phyloP scores from a whole-genome alignment of 2,797 vertebrate genomes.

The Pseudochaenichthys georgianus region DNA sequence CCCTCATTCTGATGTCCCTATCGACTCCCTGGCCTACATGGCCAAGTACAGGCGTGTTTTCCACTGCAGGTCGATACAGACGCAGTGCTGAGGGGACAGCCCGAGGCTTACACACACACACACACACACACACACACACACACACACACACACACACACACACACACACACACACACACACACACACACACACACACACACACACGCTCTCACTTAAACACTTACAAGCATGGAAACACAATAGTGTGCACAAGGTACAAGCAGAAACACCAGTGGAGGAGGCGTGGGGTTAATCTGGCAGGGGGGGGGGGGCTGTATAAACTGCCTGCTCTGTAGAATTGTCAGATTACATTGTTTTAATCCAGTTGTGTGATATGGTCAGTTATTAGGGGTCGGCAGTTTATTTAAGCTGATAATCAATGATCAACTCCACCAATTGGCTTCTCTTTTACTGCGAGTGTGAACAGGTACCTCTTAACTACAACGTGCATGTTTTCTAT shows the following conservation, averaged over 20 bases:
- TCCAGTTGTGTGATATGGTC: slow-evolving; percentile 47
- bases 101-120: slow-evolving; percentile 52
- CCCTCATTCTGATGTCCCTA: slow-evolving; percentile 78
- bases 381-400: slow-evolving; percentile 10
- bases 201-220: slow-evolving; percentile 58
- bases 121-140: background rate
- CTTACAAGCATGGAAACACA: slow-evolving; percentile 67
- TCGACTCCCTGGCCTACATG: slow-evolving; percentile 80
- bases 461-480: no score
- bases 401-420: slow-evolving; percentile 2
- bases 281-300: slow-evolving; percentile 49
- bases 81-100: slow-evolving; percentile 71
- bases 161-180: slow-evolving; percentile 44
- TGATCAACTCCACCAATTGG: no score
- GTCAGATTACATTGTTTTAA: slow-evolving; percentile 58
- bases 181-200: slow-evolving; percentile 46
- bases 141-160: slow-evolving; percentile 44
- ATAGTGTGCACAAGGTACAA: slow-evolving; percentile 36
- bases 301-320: no score
- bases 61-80: slow-evolving; percentile 76
- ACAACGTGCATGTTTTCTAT: no score
- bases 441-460: no score
- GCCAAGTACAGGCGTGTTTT: slow-evolving; percentile 69
- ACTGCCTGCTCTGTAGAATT: slow-evolving; percentile 25
- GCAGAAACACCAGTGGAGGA: slow-evolving; percentile 30